These are phyloP conservation scores for Quadroppia sp. DNA, from an alignment of 2,888 invertebrate species.

Conservation along the genomic window DNA sequence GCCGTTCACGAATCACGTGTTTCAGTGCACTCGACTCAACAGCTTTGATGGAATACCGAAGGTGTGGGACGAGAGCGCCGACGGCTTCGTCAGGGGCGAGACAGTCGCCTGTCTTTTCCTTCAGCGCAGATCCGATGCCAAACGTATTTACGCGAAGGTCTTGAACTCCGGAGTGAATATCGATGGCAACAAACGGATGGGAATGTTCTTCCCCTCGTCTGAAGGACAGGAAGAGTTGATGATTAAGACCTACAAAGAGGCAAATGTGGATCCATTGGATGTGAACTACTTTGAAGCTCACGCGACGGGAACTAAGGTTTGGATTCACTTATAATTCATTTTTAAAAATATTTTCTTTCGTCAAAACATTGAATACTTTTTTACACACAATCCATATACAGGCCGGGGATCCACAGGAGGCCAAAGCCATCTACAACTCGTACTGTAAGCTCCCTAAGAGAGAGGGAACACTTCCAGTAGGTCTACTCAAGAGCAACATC, in stretches of 20 bases:
- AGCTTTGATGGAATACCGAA: constrained; percentile 85
- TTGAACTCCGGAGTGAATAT: constrained; percentile 85
- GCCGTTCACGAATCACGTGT: constrained; percentile 66
- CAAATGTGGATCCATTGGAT: constrained; percentile 70
- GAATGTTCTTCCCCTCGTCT: constrained; percentile 58
- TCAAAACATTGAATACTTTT: neutral
- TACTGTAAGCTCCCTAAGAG: constrained; percentile 61
- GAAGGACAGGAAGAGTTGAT: constrained; percentile 63
- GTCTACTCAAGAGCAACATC: constrained; percentile 98
- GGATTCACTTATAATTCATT: no score
- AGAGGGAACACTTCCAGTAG: constrained; percentile 73
- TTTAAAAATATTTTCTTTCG: no score
- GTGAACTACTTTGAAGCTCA: constrained; percentile 93
- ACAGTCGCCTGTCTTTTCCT: constrained; percentile 66
- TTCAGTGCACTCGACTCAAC: constrained; percentile 85
- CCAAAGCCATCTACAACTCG: constrained; percentile 53
- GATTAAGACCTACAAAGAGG: constrained; percentile 75
- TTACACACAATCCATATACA: neutral
- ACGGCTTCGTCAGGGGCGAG: constrained; percentile 82
- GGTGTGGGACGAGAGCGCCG: constrained; percentile 85
- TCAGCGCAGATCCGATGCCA: constrained; percentile 68
- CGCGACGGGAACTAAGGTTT: constrained; percentile 82
- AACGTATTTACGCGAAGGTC: constrained; percentile 77
- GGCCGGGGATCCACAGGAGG: constrained; percentile 57
- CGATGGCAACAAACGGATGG: constrained; percentile 81